Evolutionary conservation across 2,113 vertebrate species (phyloP).

Genomic region (Narcine bancroftii): DNA sequence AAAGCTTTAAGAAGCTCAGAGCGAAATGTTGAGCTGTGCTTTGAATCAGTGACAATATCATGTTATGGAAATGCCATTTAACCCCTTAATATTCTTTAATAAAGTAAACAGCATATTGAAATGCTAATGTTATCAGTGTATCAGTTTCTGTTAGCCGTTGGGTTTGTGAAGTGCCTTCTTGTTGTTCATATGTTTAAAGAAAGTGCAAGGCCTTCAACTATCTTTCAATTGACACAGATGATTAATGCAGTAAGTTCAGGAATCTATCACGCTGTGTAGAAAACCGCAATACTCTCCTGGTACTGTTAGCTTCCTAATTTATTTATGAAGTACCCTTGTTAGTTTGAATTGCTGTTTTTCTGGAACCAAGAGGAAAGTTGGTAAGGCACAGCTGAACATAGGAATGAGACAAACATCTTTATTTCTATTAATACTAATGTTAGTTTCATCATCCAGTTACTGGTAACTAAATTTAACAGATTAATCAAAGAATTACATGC

Average conservation of each 20-base stretch:
- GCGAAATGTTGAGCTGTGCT: not conserved
- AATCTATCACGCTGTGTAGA: too few species aligned
- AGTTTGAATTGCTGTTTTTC: too few species aligned
- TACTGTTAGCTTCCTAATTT: too few species aligned
- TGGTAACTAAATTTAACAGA: not conserved
- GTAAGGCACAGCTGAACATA: not conserved
- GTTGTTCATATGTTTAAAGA: too few species aligned
- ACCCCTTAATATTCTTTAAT: not conserved
- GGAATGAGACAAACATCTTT: not conserved
- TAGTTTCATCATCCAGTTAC: not conserved
- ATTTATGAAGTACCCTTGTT: too few species aligned
- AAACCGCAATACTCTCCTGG: too few species aligned
- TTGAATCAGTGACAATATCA: not conserved
- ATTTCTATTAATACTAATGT: not conserved
- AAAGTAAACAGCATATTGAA: not conserved
- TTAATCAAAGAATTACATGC: not conserved
- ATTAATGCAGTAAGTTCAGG: too few species aligned
- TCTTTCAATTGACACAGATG: too few species aligned
- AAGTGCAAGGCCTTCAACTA: too few species aligned
- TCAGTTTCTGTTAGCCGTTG: not conserved
- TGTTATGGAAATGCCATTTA: not conserved
- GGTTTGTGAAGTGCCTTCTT: not conserved
- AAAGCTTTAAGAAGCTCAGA: not conserved
- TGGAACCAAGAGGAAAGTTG: too few species aligned
- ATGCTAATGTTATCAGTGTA: not conserved